A percentile compares a stretch with the other conserved stretches of the same genome.
These are phyloP conservation scores for Marisa cornuarietis DNA, from an alignment of 1,140 invertebrate genomes.

Conservation along the genomic window DNA sequence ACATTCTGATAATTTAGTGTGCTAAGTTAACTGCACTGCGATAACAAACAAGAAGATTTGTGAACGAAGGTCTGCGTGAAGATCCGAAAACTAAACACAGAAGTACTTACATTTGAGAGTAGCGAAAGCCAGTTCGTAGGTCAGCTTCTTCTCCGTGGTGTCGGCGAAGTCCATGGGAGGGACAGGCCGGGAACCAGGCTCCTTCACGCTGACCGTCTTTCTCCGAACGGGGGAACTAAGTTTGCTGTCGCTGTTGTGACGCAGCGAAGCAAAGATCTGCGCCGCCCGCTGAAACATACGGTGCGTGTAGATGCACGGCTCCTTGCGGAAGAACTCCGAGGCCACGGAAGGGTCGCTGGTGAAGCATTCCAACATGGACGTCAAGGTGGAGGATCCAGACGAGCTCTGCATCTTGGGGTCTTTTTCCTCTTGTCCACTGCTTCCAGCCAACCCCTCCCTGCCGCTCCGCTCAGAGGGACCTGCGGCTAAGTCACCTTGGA, in stretches of 20 bases:
- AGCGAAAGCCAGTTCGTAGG: slow-evolving; percentile 54
- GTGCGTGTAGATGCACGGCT: slow-evolving; percentile 46
- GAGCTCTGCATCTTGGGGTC: neutral
- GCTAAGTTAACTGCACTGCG: neutral
- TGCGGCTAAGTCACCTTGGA: neutral
- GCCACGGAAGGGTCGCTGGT: slow-evolving; percentile 18
- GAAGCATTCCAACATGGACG: slow-evolving; percentile 7
- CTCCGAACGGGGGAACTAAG: slow-evolving; percentile 20
- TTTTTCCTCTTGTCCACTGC: slow-evolving; percentile 5
- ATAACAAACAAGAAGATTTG: neutral
- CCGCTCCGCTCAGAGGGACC: neutral
- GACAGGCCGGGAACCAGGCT: slow-evolving; percentile 14
- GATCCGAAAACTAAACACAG: slow-evolving; percentile 9
- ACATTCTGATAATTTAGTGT: no score
- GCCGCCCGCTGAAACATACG: slow-evolving; percentile 40
- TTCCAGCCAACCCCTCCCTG: neutral
- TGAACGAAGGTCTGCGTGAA: neutral
- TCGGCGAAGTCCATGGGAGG: slow-evolving; percentile 44
- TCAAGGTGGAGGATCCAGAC: no score
- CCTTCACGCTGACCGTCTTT: slow-evolving; percentile 8
- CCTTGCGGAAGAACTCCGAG: slow-evolving; percentile 46
- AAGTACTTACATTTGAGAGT: slow-evolving; percentile 58
- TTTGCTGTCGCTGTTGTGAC: slow-evolving; percentile 22
- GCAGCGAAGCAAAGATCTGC: slow-evolving; percentile 39
- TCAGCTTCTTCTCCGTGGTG: slow-evolving; percentile 48